Base-by-base conservation (phyloP, 92 coral and sea anemone species). In the Ricordea florida region DNA sequence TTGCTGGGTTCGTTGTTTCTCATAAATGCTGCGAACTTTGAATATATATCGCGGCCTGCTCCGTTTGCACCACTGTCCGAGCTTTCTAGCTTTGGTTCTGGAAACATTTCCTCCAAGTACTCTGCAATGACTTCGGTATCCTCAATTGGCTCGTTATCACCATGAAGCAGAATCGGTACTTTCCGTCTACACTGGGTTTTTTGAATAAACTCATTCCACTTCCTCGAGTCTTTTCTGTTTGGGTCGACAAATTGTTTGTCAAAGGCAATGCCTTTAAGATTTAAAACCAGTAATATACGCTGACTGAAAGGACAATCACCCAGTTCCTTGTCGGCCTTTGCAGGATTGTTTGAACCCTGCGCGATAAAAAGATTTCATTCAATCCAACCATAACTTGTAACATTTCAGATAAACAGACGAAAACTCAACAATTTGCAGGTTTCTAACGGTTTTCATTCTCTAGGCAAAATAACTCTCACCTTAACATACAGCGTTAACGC, bases 261-360 rank as follows among this genome's bases (percentile, higher is more conserved):
- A 20, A 76, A 67, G 1, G 18, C 31, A 8, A 69, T 6, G 1
- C 58, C 76, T 49, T 85, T 89, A 10, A 80, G 79, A 2, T 37
- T 33, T 50, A 72, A 66, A 6, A 85, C 66, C 91, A 89, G 74
- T 56, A 61, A 25, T 6, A 85, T 76, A 16, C 94, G 87, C 14
- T 87, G 92, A 18, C 89, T 69, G 34, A 84, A 53, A 13, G 78
- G 79, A 15, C 89, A 82, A 15, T 70, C 87, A 11, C 92, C 92
- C 5, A 69, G 50, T 33, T 72, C 51, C 16, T 56, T 67, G 49
- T 57, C 72, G 5, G 46, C 85, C 60, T 87, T 66, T 13, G 40
- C 37, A 35, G 41, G 73, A 8, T 70, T 55, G 57, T 76, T 82
- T n/a, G 92, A 82, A 15, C 89, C 92, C 89, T 82, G 42, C n/a